A percentile compares a stretch with the other conserved stretches of the same genome.
phyloP scores from a whole-genome alignment of 2,797 vertebrate genomes.

The Enteromius argenteus region DNA sequence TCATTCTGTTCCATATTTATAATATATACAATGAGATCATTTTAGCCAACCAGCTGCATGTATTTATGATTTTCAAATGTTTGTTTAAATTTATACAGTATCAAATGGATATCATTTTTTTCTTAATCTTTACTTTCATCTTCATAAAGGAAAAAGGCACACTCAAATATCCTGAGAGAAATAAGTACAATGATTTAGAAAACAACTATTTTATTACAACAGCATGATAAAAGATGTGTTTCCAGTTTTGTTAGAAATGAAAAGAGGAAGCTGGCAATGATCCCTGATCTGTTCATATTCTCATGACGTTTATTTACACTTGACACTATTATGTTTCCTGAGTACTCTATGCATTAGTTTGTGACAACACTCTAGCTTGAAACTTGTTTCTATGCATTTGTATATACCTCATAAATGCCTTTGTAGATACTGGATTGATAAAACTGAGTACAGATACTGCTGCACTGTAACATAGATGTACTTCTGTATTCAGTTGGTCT shows the following conservation, averaged over 20 bases:
- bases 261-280: neutral
- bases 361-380: constrained; percentile 73
- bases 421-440: constrained; percentile 67
- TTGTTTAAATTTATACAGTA: constrained; percentile 2
- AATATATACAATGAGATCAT: neutral
- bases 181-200: neutral
- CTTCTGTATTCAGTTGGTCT: constrained; percentile 44
- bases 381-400: constrained; percentile 80
- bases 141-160: constrained; percentile 21
- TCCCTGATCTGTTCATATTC: constrained; percentile 10
- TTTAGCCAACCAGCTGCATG: constrained; percentile 13
- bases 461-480: constrained; percentile 54
- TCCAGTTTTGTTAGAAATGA: neutral
- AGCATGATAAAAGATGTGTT: constrained; percentile 3
- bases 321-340: constrained; percentile 69
- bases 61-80: constrained; percentile 21
- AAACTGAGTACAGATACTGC: constrained; percentile 60
- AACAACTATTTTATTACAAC: constrained; percentile 14
- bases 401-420: constrained; percentile 81
- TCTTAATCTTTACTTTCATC: neutral
- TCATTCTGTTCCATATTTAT: neutral
- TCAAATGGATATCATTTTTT: neutral
- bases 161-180: neutral
- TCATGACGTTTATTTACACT: constrained; percentile 64
- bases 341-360: constrained; percentile 79